Base-by-base conservation (phyloP, 1,140 invertebrate genomes). In the Rhynchophorus ferrugineus region DNA sequence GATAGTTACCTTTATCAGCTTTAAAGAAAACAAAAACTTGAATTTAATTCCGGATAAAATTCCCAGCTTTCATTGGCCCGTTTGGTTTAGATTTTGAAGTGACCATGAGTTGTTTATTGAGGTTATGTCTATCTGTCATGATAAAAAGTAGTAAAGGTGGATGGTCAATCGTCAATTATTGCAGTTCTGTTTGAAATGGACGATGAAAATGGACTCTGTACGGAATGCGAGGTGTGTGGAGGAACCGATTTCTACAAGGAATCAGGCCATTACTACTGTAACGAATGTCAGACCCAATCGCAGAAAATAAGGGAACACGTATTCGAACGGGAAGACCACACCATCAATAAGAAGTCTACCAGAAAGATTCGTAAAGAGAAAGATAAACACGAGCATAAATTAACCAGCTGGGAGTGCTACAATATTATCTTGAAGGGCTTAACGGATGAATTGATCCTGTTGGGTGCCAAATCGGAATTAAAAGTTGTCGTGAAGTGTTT, bases 341-440 rank as follows among this genome's bases (percentile, higher is more conserved):
- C 59, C 7, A 29, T 54, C n/a, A 49, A 49, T 7, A 24, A 29
- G 33, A 58, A 44, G 33, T 8, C 11, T 8, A 48, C 49, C 6
- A 55, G 18, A 39, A 61, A 59, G 53, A 57, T 58, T 34, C 22
- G n/a, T n/a, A n/a, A n/a, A n/a, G n/a, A n/a, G n/a, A n/a, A n/a
- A n/a, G n/a, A n/a, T n/a, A n/a, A n/a, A n/a, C n/a, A n/a, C n/a
- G n/a, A n/a, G 37, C 37, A 38, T 6, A 43, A 35, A 44, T 33
- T 8, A 50, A 14, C 80, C 1, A 74, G 76, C 8, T 83, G 79
- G 80, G 81, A 84, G 68, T 71, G 77, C 11, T 81, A 79, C 56
- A 85, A 85, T 70, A 76, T 78, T 52, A 73, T 80, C 21, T 61
- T 85, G 11, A 70, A 76, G 22, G 79, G 77, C 8, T 64, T 83